phyloP scores from a whole-genome alignment of 2,113 vertebrate genomes.

The Cyanoramphus novaezelandiae region DNA sequence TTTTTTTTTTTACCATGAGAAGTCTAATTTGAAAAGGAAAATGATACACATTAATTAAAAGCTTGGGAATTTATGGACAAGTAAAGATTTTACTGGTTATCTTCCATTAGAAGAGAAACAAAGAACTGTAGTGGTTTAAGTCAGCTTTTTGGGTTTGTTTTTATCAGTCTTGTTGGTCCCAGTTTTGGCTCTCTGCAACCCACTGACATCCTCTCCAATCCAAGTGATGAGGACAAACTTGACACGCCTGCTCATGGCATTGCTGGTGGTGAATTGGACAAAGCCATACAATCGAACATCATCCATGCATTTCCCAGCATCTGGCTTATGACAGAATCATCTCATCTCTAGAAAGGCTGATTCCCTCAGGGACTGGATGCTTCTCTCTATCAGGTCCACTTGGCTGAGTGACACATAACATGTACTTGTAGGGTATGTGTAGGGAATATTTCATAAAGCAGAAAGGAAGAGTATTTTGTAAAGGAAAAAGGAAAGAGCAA shows the following conservation, averaged over 20 bases:
- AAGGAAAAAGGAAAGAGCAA: background rate
- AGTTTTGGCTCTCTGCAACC: constrained; percentile 92
- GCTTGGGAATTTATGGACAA: background rate
- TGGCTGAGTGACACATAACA: background rate
- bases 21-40: background rate
- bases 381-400: background rate
- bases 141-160: constrained; percentile 28
- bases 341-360: background rate
- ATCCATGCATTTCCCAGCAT: constrained; percentile 52
- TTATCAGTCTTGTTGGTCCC: constrained; percentile 97
- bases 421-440: background rate
- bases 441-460: background rate
- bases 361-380: background rate
- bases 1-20: background rate
- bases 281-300: constrained; percentile 88
- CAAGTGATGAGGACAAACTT: constrained; percentile 96
- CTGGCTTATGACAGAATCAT: background rate
- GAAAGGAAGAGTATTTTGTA: background rate
- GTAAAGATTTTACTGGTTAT: background rate
- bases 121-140: background rate
- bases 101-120: background rate
- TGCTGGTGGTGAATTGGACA: constrained; percentile 87
- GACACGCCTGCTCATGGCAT: constrained; percentile 94
- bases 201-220: constrained; percentile 70
- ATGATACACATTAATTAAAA: background rate